These are phyloP conservation scores for Corvus cornix DNA, from an alignment of 2,113 vertebrate genomes.

Conservation along the genomic window DNA sequence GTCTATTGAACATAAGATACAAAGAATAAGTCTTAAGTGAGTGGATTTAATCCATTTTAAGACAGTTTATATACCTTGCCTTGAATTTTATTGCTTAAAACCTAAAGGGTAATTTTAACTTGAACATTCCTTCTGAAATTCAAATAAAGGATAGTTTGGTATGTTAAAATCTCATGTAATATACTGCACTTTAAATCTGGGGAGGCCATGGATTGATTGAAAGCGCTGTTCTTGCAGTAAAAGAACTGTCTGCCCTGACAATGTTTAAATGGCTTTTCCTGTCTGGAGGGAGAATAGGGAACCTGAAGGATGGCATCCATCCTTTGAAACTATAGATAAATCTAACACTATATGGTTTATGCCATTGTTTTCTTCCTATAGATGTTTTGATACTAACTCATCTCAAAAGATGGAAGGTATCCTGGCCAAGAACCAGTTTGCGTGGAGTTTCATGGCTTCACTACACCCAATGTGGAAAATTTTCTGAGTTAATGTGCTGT, in stretches of 20 bases:
- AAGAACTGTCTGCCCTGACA: background rate
- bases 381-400: background rate
- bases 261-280: background rate
- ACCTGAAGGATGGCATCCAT: background rate
- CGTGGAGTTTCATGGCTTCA: background rate
- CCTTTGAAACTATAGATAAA: background rate
- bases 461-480: background rate
- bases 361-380: background rate
- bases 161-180: background rate
- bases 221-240: conserved; percentile 9
- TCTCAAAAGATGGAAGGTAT: background rate
- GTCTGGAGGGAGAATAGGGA: background rate
- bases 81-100: conserved; percentile 36
- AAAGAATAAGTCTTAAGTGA: background rate
- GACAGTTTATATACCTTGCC: conserved; percentile 28
- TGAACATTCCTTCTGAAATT: conserved; percentile 54
- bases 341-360: background rate
- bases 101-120: conserved; percentile 31
- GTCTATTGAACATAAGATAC: background rate
- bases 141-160: conserved; percentile 30
- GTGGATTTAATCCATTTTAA: conserved; percentile 26
- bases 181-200: conserved; percentile 56
- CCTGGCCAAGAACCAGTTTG: background rate
- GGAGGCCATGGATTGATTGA: background rate
- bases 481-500: background rate